Conservation (phyloP, 2,113 vertebrate species). For the Trochalopteron elliotii region DNA sequence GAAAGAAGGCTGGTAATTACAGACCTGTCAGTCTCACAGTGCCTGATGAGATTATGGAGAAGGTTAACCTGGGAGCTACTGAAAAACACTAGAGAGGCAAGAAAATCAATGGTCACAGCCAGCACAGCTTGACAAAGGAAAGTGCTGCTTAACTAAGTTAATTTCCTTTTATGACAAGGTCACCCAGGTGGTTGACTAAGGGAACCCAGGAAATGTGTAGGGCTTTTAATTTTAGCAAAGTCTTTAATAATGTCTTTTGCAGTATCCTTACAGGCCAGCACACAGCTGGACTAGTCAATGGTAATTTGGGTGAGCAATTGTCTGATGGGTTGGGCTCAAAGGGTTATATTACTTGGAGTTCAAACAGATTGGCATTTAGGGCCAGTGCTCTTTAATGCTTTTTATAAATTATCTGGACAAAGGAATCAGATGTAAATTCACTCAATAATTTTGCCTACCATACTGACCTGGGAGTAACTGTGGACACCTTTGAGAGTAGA, state of each 20-base stretch:
- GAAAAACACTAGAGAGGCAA: background rate
- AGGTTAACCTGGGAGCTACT: background rate
- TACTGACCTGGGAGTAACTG: background rate
- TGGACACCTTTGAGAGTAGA: background rate
- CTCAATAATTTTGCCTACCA: background rate
- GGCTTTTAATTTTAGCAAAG: background rate
- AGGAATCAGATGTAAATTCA: background rate
- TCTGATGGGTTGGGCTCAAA: background rate
- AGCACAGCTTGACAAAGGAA: rapidly evolving
- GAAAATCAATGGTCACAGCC: background rate
- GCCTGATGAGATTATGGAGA: background rate
- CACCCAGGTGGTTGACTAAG: background rate
- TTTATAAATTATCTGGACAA: background rate
- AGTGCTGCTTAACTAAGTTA: background rate
- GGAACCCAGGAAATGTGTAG: background rate
- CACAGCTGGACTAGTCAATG: background rate
- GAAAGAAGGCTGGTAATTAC: background rate
- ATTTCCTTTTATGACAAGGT: background rate
- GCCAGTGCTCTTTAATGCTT: background rate
- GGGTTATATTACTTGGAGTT: background rate
- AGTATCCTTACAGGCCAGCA: background rate
- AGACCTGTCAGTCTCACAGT: background rate
- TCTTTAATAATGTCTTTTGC: background rate
- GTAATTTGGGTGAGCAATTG: background rate
- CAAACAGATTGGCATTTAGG: background rate